Evolutionary conservation across 1,140 invertebrate species (phyloP).

Genomic region (Diachasmimorpha longicaudata): DNA sequence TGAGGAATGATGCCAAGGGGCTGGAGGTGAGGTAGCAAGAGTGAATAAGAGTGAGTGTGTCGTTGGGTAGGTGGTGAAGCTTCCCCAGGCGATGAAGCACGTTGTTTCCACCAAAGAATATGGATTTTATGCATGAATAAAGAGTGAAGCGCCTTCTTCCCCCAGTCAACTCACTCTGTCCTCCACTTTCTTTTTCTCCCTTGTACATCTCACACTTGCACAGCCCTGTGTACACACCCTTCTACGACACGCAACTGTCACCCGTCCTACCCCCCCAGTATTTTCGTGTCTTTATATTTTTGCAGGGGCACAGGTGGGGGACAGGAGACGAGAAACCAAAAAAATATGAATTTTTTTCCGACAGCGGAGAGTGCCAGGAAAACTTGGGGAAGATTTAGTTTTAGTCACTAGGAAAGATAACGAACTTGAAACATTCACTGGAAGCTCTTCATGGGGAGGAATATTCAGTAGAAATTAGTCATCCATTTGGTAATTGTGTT

Average conservation of each 20-base stretch:
- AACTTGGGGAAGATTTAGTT: no score
- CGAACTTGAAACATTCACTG: no score
- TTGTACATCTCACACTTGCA: not conserved
- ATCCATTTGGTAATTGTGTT: no score
- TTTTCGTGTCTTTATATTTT: not conserved
- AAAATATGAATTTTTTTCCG: not conserved
- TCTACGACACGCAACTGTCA: not conserved
- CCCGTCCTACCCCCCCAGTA: not conserved
- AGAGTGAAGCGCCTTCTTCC: constrained; percentile 24
- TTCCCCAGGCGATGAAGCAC: constrained; percentile 24
- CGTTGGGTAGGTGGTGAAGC: constrained; percentile 17
- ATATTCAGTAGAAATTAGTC: no score
- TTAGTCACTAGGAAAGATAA: no score
- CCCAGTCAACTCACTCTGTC: constrained; percentile 14
- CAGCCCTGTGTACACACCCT: not conserved
- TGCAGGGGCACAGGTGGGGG: constrained; percentile 7
- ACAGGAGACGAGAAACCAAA: not conserved
- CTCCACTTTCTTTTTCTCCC: not conserved
- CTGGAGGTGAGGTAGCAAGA: not conserved
- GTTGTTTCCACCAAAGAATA: constrained; percentile 32
- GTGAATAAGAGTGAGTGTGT: constrained; percentile 11
- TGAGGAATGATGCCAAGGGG: not conserved
- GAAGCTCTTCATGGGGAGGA: no score
- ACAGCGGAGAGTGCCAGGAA: no score
- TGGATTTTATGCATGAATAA: constrained; percentile 35